Conservation (phyloP, 2,888 invertebrate species). For the Ferdinandea cuprea region DNA sequence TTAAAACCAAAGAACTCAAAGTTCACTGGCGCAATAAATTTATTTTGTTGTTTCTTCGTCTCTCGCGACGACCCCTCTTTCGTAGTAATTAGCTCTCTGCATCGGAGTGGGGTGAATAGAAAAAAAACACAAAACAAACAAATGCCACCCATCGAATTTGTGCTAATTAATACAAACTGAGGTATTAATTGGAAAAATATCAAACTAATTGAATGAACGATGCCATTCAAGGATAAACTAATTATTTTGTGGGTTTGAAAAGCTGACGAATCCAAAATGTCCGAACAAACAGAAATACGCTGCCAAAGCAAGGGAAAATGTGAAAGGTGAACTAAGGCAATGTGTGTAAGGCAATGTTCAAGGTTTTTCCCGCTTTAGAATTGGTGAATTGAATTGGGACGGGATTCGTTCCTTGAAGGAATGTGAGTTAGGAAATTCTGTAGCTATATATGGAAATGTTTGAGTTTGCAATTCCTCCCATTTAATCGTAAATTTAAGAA, state of each 20-base stretch:
- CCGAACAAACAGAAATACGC: background rate
- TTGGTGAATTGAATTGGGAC: too few species aligned
- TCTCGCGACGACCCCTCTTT: background rate
- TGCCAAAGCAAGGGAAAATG: too few species aligned
- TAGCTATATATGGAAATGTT: too few species aligned
- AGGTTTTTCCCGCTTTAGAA: too few species aligned
- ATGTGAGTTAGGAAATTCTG: too few species aligned
- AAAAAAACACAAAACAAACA: too few species aligned
- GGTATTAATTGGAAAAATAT: slow-evolving; percentile 69
- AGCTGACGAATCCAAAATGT: slow-evolving; percentile 9
- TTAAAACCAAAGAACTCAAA: slow-evolving; percentile 15
- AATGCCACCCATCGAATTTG: slow-evolving; percentile 24
- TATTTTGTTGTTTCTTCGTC: slow-evolving; percentile 15
- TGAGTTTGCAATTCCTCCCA: too few species aligned
- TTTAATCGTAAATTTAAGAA: too few species aligned
- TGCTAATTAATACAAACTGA: slow-evolving; percentile 59
- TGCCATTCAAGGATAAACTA: slow-evolving; percentile 7
- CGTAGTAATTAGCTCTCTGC: slow-evolving; percentile 47
- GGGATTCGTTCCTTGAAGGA: too few species aligned
- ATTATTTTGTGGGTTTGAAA: slow-evolving; percentile 40
- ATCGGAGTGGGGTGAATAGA: slow-evolving; percentile 2
- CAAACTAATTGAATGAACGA: slow-evolving; percentile 65
- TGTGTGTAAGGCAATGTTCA: too few species aligned
- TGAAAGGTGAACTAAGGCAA: too few species aligned
- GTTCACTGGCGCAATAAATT: slow-evolving; percentile 8